A percentile compares a stretch with the other conserved stretches of the same genome.
Conservation (phyloP, 2,113 vertebrate species). For the Xenopus laevis region DNA sequence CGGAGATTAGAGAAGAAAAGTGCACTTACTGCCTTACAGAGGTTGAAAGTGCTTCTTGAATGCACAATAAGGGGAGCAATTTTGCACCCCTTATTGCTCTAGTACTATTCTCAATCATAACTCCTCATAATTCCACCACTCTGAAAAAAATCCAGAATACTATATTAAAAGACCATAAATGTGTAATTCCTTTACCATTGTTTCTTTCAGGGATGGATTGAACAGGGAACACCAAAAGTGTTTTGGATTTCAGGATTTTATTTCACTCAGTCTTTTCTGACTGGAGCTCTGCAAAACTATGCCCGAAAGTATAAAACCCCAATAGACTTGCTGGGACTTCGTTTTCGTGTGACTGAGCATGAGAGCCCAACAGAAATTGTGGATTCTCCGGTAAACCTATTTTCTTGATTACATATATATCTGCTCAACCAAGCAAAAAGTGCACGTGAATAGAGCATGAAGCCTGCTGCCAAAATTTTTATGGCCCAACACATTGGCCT, state of each 20-base stretch:
- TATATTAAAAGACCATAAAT: too few species aligned
- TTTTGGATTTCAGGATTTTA: slow-evolving; percentile 50
- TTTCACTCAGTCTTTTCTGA: slow-evolving; percentile 48
- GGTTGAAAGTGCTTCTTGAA: too few species aligned
- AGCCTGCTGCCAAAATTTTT: neutral
- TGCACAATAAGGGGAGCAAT: too few species aligned
- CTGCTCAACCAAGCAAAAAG: neutral
- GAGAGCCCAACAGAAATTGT: slow-evolving; percentile 12
- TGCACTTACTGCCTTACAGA: too few species aligned
- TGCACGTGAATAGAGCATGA: neutral
- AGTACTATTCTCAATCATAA: too few species aligned
- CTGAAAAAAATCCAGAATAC: too few species aligned
- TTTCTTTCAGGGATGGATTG: slow-evolving; percentile 39
- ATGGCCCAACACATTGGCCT: too few species aligned
- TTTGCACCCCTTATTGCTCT: too few species aligned
- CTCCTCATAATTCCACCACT: too few species aligned
- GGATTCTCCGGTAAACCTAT: slow-evolving; percentile 22
- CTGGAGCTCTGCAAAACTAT: slow-evolving; percentile 46
- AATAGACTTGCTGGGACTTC: slow-evolving; percentile 44
- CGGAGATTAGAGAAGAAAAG: too few species aligned
- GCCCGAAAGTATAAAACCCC: slow-evolving; percentile 42
- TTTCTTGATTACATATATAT: neutral
- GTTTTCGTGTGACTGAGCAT: slow-evolving; percentile 36
- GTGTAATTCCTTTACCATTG: too few species aligned
- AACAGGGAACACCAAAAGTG: slow-evolving; percentile 34